Base-by-base conservation (phyloP, 1,140 invertebrate species). In the Plutomurus gul region DNA sequence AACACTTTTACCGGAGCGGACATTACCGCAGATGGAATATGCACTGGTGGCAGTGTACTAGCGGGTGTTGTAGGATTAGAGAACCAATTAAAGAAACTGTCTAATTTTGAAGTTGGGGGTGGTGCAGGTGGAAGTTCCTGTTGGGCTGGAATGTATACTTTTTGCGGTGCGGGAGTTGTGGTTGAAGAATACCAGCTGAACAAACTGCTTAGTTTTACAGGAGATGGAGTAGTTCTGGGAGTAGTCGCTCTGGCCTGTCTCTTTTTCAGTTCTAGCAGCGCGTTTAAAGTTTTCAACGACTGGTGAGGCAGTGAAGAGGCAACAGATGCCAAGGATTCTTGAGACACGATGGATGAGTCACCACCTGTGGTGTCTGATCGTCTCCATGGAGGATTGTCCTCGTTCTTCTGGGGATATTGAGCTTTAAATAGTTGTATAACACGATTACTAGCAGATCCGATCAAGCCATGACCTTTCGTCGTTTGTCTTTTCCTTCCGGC, bases 141-240 rank as follows among this genome's bases (percentile, higher is more conserved):
- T 65, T 65, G 56, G 1, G 56, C 56, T 18, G 56, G 56, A 30
- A 65, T 27, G 16, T 65, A 27, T n/a, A 65, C 18, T 65, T 65
- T 65, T 6, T n/a, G 4, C 5, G 56, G 56, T 18, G 56, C 27
- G 16, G 56, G 56, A n/a, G n/a, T n/a, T 65, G 56, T 65, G 7
- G 56, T 65, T 36, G 56, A 65, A 10, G 56, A 65, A 2, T 65
- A 65, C 56, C 56, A 65, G 36, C 56, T 65, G 18, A 65, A 65
- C 5, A 65, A 27, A 18, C 56, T 65, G 4, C 56, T 65, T 4
- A 25, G 11, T 65, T 18, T 65, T 7, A n/a, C 4, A 40, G 70
- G 13, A 11, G 36, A 36, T 25, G 70, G 36, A 0, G 70, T 72
- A 10, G 70, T 72, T 25, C 36, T 27, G 7, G 70, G 36, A 13